Evolutionary conservation across 2,888 invertebrate species (phyloP).

Genomic region (Pyrrhosoma nymphula): DNA sequence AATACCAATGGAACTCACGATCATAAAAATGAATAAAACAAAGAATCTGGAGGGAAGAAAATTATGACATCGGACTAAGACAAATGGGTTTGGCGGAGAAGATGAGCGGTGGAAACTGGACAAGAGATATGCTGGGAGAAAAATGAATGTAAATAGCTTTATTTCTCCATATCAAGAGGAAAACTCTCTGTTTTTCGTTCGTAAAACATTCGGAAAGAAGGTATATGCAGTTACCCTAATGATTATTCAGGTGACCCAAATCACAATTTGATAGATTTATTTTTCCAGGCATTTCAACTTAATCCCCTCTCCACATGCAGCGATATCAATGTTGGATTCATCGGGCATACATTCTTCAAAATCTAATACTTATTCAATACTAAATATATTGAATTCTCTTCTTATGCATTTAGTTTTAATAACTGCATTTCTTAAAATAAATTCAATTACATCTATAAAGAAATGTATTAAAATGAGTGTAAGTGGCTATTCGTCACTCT

Average conservation of each 20-base stretch:
- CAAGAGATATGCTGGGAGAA: background rate
- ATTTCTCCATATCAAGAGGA: background rate
- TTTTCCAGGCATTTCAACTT: background rate
- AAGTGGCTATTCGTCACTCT: no score
- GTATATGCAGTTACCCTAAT: background rate
- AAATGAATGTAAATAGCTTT: background rate
- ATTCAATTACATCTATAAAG: no score
- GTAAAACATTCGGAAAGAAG: background rate
- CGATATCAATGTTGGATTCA: background rate
- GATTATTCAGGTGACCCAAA: background rate
- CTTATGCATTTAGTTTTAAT: no score
- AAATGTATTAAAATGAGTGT: no score
- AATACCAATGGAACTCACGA: background rate
- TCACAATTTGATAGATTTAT: background rate
- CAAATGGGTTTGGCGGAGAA: background rate
- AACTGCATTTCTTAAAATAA: no score
- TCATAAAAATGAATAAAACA: background rate
- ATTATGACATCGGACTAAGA: background rate
- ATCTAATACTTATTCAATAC: no score
- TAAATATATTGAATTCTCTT: background rate
- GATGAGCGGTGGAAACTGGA: background rate
- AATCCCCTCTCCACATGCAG: background rate
- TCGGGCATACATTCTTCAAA: no score
- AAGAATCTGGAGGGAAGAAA: background rate
- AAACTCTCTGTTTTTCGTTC: background rate